These are phyloP conservation scores for Celastrina argiolus DNA, from an alignment of 2,888 invertebrate species.

Conservation along the genomic window DNA sequence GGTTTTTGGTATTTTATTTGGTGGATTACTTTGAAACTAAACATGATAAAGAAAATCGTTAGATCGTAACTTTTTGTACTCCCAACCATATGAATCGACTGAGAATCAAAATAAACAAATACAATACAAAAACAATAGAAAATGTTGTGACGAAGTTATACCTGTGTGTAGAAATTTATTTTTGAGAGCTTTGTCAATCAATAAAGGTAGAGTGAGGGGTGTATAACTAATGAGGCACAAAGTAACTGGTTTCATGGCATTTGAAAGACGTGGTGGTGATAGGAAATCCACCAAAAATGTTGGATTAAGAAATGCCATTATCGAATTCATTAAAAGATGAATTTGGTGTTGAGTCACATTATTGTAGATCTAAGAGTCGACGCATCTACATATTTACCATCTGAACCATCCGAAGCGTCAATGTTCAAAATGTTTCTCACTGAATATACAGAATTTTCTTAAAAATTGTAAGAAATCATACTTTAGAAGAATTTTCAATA, in stretches of 20 bases:
- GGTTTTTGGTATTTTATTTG: no score
- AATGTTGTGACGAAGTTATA: constrained; percentile 22
- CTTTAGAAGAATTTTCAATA: constrained; percentile 30
- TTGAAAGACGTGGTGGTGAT: constrained; percentile 24
- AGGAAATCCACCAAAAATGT: constrained; percentile 29
- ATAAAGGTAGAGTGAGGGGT: constrained; percentile 23
- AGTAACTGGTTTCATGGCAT: constrained; percentile 23
- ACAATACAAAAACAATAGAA: constrained; percentile 23
- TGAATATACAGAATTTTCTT: constrained; percentile 29
- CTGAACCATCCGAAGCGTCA: constrained; percentile 27
- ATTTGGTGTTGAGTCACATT: constrained; percentile 34
- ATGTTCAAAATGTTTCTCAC: constrained; percentile 33
- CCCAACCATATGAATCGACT: no score
- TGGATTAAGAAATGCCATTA: constrained; percentile 26
- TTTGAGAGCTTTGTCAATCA: constrained; percentile 24
- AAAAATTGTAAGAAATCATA: constrained; percentile 32
- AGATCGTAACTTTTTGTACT: no score
- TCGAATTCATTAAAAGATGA: constrained; percentile 32
- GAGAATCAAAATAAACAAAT: no score
- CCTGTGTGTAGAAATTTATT: constrained; percentile 23
- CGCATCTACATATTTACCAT: constrained; percentile 31
- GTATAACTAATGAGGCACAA: constrained; percentile 24
- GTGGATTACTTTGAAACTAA: no score
- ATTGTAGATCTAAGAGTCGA: constrained; percentile 31
- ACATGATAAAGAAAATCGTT: no score